Conservation (phyloP, 2,113 vertebrate species). For the Marmota monax region DNA sequence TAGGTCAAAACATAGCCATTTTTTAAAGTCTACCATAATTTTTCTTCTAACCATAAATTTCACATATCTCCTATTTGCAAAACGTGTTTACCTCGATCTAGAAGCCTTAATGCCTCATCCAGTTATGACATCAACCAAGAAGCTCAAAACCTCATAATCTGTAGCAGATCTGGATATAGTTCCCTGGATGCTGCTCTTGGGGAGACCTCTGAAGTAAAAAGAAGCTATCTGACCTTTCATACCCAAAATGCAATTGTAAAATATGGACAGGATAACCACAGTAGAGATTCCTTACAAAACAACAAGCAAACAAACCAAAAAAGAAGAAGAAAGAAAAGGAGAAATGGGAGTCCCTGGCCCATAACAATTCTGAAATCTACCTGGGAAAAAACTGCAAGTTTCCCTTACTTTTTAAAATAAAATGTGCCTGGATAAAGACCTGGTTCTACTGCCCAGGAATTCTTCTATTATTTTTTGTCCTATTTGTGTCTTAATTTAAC, state of each 20-base stretch:
- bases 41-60: background rate
- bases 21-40: background rate
- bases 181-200: background rate
- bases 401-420: background rate
- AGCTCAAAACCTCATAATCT: background rate
- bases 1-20: background rate
- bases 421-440: background rate
- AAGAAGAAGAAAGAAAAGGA: background rate
- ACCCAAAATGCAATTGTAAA: background rate
- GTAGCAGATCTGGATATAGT: background rate
- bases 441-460: background rate
- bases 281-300: background rate
- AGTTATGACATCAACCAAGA: background rate
- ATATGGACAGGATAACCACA: background rate
- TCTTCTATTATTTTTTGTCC: background rate
- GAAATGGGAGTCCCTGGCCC: background rate
- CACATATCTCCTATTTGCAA: background rate
- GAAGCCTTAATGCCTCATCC: background rate
- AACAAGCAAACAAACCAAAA: no score
- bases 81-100: background rate
- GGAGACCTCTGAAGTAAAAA: background rate
- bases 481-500: background rate
- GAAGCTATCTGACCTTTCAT: background rate
- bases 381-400: background rate
- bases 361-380: constrained; percentile 23